Evolutionary conservation across 2,888 invertebrate genomes (phyloP).

Genomic region (Ernsta delagoae): DNA sequence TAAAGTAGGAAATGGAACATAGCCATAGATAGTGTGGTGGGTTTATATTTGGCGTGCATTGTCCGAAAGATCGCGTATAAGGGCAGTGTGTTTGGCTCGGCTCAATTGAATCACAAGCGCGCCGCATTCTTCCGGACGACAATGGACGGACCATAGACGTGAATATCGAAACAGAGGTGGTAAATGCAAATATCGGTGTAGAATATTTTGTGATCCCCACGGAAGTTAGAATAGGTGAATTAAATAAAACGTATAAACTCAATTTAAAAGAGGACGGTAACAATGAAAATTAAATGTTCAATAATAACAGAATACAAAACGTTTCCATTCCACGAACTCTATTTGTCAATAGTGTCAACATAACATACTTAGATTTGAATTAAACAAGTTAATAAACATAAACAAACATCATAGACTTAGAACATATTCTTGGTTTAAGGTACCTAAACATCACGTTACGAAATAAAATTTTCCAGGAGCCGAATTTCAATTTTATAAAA

Average conservation of each 20-base stretch:
- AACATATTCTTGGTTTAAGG: no score
- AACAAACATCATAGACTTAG: no score
- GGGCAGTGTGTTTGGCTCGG: slow-evolving; percentile 39
- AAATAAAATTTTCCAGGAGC: neutral
- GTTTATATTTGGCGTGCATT: slow-evolving; percentile 32
- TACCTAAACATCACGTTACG: no score
- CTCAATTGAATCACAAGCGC: slow-evolving; percentile 41
- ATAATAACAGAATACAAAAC: no score
- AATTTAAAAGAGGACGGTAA: no score
- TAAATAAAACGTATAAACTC: neutral
- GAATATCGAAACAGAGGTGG: neutral
- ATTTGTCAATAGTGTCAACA: no score
- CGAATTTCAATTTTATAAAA: neutral
- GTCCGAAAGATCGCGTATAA: slow-evolving; percentile 44
- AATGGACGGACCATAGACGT: slow-evolving; percentile 20
- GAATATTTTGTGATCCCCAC: neutral
- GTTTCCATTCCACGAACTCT: no score
- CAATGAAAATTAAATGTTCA: no score
- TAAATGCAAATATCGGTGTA: neutral
- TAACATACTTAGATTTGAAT: no score
- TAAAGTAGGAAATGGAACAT: slow-evolving; percentile 19
- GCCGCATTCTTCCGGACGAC: slow-evolving; percentile 34
- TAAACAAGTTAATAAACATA: no score
- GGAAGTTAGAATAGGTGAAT: neutral
- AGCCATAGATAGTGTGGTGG: slow-evolving; percentile 4